Evolutionary conservation across 2,797 vertebrate species (phyloP).

Genomic region (Danio aesculapii): DNA sequence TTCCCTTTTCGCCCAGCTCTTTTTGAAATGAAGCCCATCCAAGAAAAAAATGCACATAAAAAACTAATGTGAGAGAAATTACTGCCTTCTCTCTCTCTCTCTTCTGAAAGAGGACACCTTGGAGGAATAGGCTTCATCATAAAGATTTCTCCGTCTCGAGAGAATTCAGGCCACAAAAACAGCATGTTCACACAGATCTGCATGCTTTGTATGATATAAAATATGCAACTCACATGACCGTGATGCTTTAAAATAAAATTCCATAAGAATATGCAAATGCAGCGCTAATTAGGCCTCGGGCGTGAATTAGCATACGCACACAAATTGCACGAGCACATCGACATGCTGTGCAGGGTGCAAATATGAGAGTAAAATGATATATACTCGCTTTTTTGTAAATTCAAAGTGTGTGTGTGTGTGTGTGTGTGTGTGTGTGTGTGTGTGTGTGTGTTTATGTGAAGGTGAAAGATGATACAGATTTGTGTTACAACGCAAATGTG

Average conservation of each 20-base stretch:
- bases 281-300: conserved; percentile 3
- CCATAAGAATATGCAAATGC: conserved; percentile 20
- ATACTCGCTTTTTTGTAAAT: conserved; percentile 10
- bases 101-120: conserved; percentile 41
- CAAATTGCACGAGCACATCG: background rate
- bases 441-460: background rate
- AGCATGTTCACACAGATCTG: background rate
- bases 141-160: conserved; percentile 42
- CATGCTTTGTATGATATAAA: background rate
- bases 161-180: conserved; percentile 3
- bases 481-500: background rate
- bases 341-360: background rate
- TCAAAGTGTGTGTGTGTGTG: background rate
- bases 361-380: conserved; percentile 16
- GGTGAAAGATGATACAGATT: background rate
- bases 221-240: background rate
- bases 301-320: conserved; percentile 26
- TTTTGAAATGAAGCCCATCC: conserved; percentile 22
- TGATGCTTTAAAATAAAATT: conserved; percentile 20
- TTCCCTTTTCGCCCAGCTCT: background rate
- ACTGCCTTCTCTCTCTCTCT: background rate
- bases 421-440: background rate
- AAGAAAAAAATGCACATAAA: background rate
- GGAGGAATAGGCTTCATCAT: conserved; percentile 32
- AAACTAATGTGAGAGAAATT: conserved; percentile 19